Evolutionary conservation across 2,888 invertebrate species (phyloP).

Genomic region (Leuctra nigra): DNA sequence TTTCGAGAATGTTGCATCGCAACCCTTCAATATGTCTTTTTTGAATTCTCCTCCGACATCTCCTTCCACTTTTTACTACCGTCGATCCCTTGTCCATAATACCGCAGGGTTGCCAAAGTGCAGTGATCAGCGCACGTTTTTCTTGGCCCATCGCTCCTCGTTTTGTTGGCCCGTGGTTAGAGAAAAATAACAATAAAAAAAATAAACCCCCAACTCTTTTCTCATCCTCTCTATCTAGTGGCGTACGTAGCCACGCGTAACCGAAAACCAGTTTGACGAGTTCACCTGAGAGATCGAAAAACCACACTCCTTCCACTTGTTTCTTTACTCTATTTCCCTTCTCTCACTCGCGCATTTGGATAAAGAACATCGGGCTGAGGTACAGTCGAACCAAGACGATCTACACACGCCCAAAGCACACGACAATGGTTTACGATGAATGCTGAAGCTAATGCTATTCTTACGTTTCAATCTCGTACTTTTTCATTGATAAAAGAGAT

Average conservation of each 20-base stretch:
- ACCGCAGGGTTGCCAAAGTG: no score
- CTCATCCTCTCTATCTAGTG: slow-evolving; percentile 14
- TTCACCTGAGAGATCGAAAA: background rate
- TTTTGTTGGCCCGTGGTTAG: slow-evolving; percentile 6
- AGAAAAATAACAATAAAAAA: slow-evolving; percentile 3
- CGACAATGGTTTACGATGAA: slow-evolving; percentile 2
- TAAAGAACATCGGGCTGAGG: background rate
- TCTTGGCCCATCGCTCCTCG: no score
- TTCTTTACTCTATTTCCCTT: slow-evolving; percentile 8
- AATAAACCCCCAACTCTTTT: background rate
- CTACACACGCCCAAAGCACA: background rate
- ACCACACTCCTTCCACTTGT: slow-evolving; percentile 12
- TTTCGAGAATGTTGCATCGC: no score
- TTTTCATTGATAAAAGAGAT: background rate
- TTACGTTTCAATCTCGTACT: background rate
- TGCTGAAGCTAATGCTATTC: background rate
- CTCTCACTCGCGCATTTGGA: background rate
- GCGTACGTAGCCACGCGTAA: slow-evolving; percentile 20
- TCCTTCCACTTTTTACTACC: no score
- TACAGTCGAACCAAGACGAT: slow-evolving; percentile 1
- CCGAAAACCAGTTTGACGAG: slow-evolving; percentile 13
- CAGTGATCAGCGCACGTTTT: no score
- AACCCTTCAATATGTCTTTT: no score
- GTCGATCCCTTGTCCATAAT: no score
- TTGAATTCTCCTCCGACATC: no score